These are phyloP conservation scores for Drosophila carrolli DNA, from an alignment of 1,140 invertebrate genomes.

Conservation along the genomic window DNA sequence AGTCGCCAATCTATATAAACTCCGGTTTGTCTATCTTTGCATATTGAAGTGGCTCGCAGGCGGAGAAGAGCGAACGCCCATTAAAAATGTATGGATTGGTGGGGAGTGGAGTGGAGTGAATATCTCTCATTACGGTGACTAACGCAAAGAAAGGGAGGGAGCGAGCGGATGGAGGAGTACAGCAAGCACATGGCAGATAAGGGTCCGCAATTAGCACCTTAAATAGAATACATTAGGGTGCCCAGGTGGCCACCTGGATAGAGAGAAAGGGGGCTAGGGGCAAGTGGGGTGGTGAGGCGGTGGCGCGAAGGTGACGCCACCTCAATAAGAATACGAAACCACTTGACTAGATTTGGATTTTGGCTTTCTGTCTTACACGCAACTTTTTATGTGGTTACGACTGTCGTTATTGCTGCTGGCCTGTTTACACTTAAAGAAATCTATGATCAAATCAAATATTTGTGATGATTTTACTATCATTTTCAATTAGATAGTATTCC, in stretches of 20 bases:
- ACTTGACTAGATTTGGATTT: constrained; percentile 57
- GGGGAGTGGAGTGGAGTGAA: constrained; percentile 7
- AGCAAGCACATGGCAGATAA: constrained; percentile 48
- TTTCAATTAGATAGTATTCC: too few species aligned
- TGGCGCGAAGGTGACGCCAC: constrained; percentile 40
- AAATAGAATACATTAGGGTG: constrained; percentile 56
- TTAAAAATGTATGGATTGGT: constrained; percentile 47
- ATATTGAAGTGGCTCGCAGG: constrained; percentile 13
- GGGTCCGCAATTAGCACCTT: constrained; percentile 56
- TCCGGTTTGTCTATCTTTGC: constrained; percentile 22
- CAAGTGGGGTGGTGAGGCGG: constrained; percentile 1
- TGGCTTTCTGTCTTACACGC: constrained; percentile 42
- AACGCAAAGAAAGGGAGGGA: constrained; percentile 16
- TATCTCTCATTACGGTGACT: constrained; percentile 38
- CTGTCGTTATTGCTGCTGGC: constrained; percentile 36
- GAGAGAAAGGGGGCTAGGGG: too few species aligned
- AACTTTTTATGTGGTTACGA: constrained; percentile 43
- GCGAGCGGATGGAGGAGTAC: neutral
- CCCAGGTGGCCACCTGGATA: constrained; percentile 41
- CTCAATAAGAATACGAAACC: constrained; percentile 23
- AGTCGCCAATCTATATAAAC: neutral
- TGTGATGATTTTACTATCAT: neutral
- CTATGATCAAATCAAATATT: neutral
- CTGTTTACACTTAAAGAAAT: neutral
- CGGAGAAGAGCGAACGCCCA: constrained; percentile 8